A percentile compares a stretch with the other conserved stretches of the same genome.
These are phyloP conservation scores for Griposia aprilina DNA, from an alignment of 2,888 invertebrate genomes.

Conservation along the genomic window DNA sequence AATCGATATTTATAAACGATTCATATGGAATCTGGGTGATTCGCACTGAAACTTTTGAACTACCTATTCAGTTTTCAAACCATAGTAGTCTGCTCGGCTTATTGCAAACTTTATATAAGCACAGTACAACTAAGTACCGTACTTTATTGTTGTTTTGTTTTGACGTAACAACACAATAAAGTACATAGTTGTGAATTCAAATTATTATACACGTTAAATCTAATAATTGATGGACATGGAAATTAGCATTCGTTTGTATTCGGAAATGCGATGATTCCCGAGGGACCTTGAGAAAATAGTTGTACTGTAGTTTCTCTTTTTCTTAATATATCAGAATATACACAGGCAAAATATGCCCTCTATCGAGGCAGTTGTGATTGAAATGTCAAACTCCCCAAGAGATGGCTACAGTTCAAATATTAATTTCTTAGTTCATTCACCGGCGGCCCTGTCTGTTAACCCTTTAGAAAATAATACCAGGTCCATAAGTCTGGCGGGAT, in stretches of 20 bases:
- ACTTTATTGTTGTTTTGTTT: too few species aligned
- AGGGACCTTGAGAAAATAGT: too few species aligned
- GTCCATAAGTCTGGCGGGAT: conserved; percentile 24
- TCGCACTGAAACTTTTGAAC: neutral
- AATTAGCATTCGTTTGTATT: too few species aligned
- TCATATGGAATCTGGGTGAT: too few species aligned
- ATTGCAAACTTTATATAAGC: neutral
- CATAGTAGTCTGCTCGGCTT: neutral
- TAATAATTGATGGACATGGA: too few species aligned
- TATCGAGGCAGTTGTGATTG: conserved; percentile 34
- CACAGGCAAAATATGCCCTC: neutral
- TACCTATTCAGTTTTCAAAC: neutral
- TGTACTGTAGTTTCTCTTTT: neutral
- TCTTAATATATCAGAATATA: neutral
- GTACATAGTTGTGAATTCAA: too few species aligned
- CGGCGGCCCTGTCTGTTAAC: conserved; percentile 40
- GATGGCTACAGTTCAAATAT: conserved; percentile 38
- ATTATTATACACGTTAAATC: too few species aligned
- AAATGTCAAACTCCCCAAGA: conserved; percentile 50
- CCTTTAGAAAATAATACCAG: conserved; percentile 18
- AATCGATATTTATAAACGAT: too few species aligned
- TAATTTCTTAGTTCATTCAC: conserved; percentile 60
- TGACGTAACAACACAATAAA: too few species aligned
- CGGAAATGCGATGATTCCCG: too few species aligned
- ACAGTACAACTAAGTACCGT: too few species aligned